Conservation (phyloP, 2,888 invertebrate genomes). For the Standfussiana lucernea region DNA sequence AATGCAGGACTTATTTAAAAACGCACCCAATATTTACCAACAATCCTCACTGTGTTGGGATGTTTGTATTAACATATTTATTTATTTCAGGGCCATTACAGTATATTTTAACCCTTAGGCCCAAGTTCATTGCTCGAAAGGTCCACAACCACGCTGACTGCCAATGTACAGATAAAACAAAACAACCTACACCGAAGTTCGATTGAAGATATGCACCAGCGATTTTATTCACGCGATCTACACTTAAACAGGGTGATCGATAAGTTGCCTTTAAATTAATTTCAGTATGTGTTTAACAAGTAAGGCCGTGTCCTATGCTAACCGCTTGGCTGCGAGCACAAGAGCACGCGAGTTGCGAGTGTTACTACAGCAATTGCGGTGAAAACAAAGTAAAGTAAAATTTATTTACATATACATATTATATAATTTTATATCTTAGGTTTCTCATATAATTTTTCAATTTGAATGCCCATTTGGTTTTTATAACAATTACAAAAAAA, state of each 20-base stretch:
- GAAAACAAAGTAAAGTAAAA: too few relatives aligned
- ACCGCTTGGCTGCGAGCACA: background rate
- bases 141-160: background rate
- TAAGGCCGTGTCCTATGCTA: background rate
- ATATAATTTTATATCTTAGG: too few relatives aligned
- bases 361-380: too few relatives aligned
- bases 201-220: conserved; percentile 16
- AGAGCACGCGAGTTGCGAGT: too few relatives aligned
- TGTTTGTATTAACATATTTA: background rate
- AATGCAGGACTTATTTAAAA: background rate
- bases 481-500: too few relatives aligned
- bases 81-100: background rate
- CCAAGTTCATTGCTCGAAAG: conserved; percentile 1
- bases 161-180: conserved; percentile 16
- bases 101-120: too few relatives aligned
- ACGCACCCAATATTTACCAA: background rate
- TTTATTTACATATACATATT: too few relatives aligned
- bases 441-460: too few relatives aligned
- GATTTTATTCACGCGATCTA: conserved; percentile 33
- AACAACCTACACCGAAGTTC: conserved; percentile 11
- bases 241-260: conserved; percentile 12
- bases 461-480: too few relatives aligned
- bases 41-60: background rate
- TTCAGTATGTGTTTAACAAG: background rate
- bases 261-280: conserved; percentile 35